phyloP scores from a whole-genome alignment of 2,797 vertebrate species.

The Clarias fuscus region DNA sequence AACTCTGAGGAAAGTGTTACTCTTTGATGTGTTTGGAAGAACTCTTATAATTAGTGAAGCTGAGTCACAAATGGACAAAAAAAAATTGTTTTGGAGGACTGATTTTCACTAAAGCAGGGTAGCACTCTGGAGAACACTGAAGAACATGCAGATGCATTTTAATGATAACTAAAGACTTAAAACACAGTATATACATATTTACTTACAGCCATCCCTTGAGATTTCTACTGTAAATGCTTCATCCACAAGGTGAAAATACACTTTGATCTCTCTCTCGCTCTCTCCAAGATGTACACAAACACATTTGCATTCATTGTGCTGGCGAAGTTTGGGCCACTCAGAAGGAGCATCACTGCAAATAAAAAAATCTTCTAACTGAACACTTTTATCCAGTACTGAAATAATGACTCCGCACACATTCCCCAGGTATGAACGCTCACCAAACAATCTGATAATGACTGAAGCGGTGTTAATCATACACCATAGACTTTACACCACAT shows the following conservation, averaged over 20 bases:
- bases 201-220: background rate
- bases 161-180: slow-evolving; percentile 32
- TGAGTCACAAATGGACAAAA: slow-evolving; percentile 35
- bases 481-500: background rate
- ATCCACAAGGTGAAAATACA: background rate
- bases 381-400: background rate
- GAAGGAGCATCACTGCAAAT: background rate
- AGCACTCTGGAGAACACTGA: background rate
- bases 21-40: slow-evolving; percentile 45
- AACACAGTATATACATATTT: background rate
- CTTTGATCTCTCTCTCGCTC: background rate
- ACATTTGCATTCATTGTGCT: background rate
- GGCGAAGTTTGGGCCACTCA: background rate
- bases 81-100: slow-evolving; percentile 35
- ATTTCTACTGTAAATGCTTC: background rate
- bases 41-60: slow-evolving; percentile 48
- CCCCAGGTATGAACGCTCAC: background rate
- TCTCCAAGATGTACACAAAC: background rate
- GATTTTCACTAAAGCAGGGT: slow-evolving; percentile 29
- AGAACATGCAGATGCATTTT: slow-evolving; percentile 21
- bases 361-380: background rate
- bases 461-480: background rate
- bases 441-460: background rate
- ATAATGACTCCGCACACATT: background rate
- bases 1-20: slow-evolving; percentile 26